These are phyloP conservation scores for Threskiornis aethiopicus DNA, from an alignment of 2,797 vertebrate species.

Conservation along the genomic window DNA sequence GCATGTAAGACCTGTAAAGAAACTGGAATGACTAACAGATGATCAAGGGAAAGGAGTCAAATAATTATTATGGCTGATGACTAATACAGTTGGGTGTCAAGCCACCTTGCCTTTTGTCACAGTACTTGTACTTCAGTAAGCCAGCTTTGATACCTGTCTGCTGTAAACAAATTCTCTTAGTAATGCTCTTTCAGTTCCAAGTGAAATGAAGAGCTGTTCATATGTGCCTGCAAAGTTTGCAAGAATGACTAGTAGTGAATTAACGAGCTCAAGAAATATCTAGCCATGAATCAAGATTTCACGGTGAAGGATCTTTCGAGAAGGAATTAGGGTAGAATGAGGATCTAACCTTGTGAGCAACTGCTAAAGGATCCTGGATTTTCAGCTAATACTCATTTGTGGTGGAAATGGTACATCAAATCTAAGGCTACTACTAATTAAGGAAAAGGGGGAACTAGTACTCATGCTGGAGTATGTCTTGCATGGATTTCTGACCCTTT, in stretches of 20 bases:
- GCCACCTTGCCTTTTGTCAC: background rate
- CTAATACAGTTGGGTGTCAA: background rate
- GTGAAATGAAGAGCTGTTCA: background rate
- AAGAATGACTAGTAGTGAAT: background rate
- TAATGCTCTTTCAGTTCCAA: background rate
- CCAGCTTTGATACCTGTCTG: background rate
- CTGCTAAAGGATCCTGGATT: background rate
- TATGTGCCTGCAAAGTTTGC: background rate
- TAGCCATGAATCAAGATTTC: background rate
- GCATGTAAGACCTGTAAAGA: background rate
- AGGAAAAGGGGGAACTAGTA: background rate
- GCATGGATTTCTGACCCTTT: background rate
- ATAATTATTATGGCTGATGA: background rate
- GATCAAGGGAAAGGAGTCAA: background rate
- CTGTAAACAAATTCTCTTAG: background rate
- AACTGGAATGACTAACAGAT: background rate
- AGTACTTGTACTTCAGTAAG: background rate
- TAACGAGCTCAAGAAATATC: background rate
- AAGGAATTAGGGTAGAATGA: background rate
- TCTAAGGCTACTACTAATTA: background rate
- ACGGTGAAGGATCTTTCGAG: background rate
- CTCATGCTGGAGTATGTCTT: background rate
- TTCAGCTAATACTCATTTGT: background rate
- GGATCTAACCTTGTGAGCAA: background rate
- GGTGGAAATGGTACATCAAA: background rate